Conservation (phyloP, 2,888 invertebrate genomes). For the Drymonia ruficornis region DNA sequence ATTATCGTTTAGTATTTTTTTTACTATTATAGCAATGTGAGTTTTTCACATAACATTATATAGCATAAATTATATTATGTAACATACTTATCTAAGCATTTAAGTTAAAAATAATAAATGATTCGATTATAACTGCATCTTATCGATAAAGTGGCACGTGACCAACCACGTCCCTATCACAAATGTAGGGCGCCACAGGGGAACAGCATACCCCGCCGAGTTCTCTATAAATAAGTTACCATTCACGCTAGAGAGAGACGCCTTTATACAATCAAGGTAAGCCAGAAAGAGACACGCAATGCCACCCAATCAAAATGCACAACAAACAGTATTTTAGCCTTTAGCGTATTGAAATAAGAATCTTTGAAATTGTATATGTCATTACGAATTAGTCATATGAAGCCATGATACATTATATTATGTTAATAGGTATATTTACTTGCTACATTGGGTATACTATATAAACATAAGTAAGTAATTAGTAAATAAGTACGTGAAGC, state of each 20-base stretch:
- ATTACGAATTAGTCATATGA: constrained; percentile 31
- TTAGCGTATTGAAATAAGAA: constrained; percentile 43
- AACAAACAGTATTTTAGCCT: constrained; percentile 44
- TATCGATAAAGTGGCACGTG: constrained; percentile 36
- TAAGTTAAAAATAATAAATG: constrained; percentile 15
- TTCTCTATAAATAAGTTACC: constrained; percentile 70
- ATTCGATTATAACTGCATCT: constrained; percentile 25
- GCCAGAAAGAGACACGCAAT: constrained; percentile 55
- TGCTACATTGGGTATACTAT: not conserved
- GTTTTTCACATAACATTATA: no score
- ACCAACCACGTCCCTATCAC: constrained; percentile 52
- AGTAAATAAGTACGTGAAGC: no score
- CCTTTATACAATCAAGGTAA: constrained; percentile 34
- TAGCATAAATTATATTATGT: no score
- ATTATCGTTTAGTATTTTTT: no score
- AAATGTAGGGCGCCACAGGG: constrained; percentile 73
- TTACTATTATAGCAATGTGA: no score
- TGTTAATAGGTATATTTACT: constrained; percentile 15
- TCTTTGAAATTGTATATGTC: constrained; percentile 26
- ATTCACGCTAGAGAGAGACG: constrained; percentile 52
- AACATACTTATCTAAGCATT: not conserved
- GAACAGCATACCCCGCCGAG: constrained; percentile 58
- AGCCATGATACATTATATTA: constrained; percentile 29
- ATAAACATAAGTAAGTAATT: constrained; percentile 14
- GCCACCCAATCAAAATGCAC: constrained; percentile 40